Evolutionary conservation across 1,140 invertebrate genomes (phyloP), one percentile per base, ranked within the genome.

Genomic region (Pseudomyrmex pallidus): DNA sequence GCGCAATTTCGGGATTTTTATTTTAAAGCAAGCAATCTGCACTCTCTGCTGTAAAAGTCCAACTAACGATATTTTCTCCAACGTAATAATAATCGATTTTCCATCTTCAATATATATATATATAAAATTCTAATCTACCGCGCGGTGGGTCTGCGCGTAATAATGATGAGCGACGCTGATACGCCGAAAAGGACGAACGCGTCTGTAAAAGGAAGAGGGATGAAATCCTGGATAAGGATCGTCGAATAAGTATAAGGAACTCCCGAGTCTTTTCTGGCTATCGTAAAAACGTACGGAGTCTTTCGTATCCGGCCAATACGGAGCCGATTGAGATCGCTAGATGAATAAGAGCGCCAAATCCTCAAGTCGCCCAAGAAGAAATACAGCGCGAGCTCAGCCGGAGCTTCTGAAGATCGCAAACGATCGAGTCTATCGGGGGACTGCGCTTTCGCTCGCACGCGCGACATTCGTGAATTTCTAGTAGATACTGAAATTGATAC

Each of bases 81-180:
- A 2, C 46, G 22, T 62, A 59, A 68, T 62, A 59, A 68, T 72
- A 56, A 84, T 74, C 82, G 82, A 88, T 82, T 82, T 5, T 63
- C 73, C 59, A 80, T 82, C 50, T 63, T 20, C 17, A 17, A 61
- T 22, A 52, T 48, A 22, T 22, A 61, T 22, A 52, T 48, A 22
- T 22, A 88, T 74, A 80, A 84, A 85, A 84, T 84, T 87, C 73
- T 84, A 87, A 86, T 87, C 72, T 73, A 67, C 54, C 78, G 73
- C 56, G 63, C 25, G 76, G 72, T 56, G 22, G 35, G 35, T 35
- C 25, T 10, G 57, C 48, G 22, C 56, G 54, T 73, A 61, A 68
- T 72, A 86, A 87, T 67, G 85, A 87, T 48, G 67, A 86, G 44
- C 85, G 25, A 13, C 70, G 25, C 59, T 44, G 77, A 85, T 76